These are phyloP conservation scores for Gulo gulo DNA, from an alignment of 2,113 vertebrate species.

Conservation along the genomic window DNA sequence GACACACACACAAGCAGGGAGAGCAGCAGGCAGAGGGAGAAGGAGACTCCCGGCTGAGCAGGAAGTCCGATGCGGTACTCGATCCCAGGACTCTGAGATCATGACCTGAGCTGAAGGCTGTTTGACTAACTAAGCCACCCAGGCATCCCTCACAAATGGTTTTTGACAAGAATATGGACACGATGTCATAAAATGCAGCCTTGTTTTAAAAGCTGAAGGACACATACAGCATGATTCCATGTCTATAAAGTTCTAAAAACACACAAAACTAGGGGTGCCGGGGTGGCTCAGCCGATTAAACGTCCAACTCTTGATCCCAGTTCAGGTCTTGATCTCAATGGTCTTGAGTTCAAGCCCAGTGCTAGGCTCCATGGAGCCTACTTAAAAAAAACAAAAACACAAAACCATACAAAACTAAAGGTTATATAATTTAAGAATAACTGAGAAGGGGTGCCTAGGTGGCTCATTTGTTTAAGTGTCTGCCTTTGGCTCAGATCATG, in stretches of 20 bases:
- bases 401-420: neutral
- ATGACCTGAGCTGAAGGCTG: too few relatives aligned
- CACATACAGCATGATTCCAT: neutral
- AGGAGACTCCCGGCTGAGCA: too few relatives aligned
- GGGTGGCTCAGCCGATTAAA: neutral
- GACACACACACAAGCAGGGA: too few relatives aligned
- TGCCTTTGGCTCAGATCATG: neutral
- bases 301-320: neutral
- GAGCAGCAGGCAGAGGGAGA: too few relatives aligned
- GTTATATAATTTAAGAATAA: too few relatives aligned
- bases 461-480: neutral
- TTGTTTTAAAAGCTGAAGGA: neutral
- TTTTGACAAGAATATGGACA: neutral
- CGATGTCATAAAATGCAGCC: neutral
- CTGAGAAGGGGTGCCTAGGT: neutral
- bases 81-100: too few relatives aligned
- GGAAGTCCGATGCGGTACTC: too few relatives aligned
- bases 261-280: neutral
- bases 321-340: neutral
- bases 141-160: neutral
- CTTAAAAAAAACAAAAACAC: neutral
- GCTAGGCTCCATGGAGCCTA: neutral
- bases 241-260: neutral
- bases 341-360: neutral
- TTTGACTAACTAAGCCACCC: too few relatives aligned